These are phyloP conservation scores for Melangyna quadrimaculata DNA, from an alignment of 2,888 invertebrate species.

Conservation along the genomic window DNA sequence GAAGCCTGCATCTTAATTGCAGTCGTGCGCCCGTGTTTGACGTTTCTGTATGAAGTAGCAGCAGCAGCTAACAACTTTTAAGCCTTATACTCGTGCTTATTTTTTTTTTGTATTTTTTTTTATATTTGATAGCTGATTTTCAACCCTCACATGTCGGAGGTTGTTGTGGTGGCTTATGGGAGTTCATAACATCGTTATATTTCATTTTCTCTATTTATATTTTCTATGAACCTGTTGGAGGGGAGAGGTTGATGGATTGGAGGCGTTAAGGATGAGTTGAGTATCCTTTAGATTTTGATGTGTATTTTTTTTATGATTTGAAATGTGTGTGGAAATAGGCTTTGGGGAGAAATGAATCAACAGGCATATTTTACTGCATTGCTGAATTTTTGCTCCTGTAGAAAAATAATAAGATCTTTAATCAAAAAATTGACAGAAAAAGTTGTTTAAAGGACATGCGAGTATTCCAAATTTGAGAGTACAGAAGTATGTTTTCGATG, in stretches of 20 bases:
- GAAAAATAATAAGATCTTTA: not conserved
- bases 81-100: slow-evolving; percentile 47
- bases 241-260: slow-evolving; percentile 11
- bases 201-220: slow-evolving; percentile 35
- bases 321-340: not conserved
- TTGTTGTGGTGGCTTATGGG: slow-evolving; percentile 27
- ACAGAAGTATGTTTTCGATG: not conserved
- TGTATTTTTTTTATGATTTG: not conserved
- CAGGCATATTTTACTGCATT: slow-evolving; percentile 74
- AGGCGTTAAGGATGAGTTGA: slow-evolving; percentile 30
- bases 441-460: not conserved
- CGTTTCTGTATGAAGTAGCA: slow-evolving; percentile 46
- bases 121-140: slow-evolving; percentile 1
- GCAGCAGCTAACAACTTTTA: slow-evolving; percentile 58
- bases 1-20: slow-evolving; percentile 60
- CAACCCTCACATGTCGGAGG: not conserved
- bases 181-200: slow-evolving; percentile 60
- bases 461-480: not conserved
- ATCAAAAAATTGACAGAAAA: not conserved
- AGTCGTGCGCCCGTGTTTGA: slow-evolving; percentile 60
- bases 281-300: not conserved
- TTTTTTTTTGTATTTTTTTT: slow-evolving; percentile 9
- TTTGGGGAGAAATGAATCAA: slow-evolving; percentile 58
- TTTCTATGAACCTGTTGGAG: not conserved
- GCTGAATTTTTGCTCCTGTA: slow-evolving; percentile 49